Conservation (phyloP, 2,113 vertebrate species). For the Halichoerus grypus region DNA sequence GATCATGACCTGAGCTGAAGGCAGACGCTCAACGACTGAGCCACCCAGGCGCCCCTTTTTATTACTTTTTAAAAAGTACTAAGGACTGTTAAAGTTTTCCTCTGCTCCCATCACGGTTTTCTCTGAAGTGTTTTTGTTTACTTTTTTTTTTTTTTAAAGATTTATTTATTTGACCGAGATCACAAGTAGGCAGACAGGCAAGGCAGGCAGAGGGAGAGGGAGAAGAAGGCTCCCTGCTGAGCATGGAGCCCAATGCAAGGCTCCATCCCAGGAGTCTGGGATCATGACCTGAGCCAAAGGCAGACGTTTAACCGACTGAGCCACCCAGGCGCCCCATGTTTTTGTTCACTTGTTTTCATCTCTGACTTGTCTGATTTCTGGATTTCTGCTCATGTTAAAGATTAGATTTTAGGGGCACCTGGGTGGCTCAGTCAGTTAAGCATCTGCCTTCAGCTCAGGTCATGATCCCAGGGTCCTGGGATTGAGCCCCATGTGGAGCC, state of each 20-base stretch:
- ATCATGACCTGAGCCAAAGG: too few species aligned
- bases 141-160: too few species aligned
- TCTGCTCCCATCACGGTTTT: not conserved
- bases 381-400: not conserved
- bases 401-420: not conserved
- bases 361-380: slow-evolving; percentile 23
- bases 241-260: too few species aligned
- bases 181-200: too few species aligned
- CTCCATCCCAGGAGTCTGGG: too few species aligned
- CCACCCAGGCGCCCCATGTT: not conserved
- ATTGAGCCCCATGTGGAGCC: not conserved
- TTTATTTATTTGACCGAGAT: too few species aligned
- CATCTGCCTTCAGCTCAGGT: not conserved
- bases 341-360: not conserved
- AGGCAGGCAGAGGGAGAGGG: too few species aligned
- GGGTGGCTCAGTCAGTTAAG: not conserved
- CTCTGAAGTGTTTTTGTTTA: not conserved
- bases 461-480: not conserved
- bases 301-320: too few species aligned
- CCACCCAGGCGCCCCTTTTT: not conserved
- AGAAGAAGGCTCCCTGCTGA: too few species aligned
- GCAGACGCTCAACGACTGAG: too few species aligned
- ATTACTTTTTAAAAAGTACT: not conserved
- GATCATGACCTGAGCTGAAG: too few species aligned
- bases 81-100: not conserved